phyloP scores from a whole-genome alignment of 2,888 invertebrate genomes.

The Morpho achilles region DNA sequence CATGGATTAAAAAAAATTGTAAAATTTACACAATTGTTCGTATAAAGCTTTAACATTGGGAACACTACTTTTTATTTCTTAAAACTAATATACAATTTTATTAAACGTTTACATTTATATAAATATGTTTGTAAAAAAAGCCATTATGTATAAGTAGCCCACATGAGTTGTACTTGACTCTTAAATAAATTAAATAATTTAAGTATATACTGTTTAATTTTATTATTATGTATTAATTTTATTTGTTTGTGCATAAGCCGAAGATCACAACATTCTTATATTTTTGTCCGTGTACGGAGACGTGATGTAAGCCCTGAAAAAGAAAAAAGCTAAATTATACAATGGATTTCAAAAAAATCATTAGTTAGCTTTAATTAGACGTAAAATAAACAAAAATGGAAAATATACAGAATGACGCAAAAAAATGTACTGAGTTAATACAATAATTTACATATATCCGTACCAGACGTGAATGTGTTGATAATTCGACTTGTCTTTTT shows the following conservation, averaged over 20 bases:
- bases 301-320: slow-evolving; percentile 82
- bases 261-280: slow-evolving; percentile 79
- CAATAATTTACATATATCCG: too few relatives aligned
- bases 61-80: slow-evolving; percentile 47
- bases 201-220: slow-evolving; percentile 36
- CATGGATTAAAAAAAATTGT: not conserved
- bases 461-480: too few relatives aligned
- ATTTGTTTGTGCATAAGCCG: slow-evolving; percentile 50
- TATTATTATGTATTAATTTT: not conserved
- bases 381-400: not conserved
- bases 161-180: slow-evolving; percentile 57
- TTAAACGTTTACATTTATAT: slow-evolving; percentile 21
- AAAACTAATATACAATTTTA: slow-evolving; percentile 38
- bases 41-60: slow-evolving; percentile 30
- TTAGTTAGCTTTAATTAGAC: too few relatives aligned
- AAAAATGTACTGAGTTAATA: too few relatives aligned
- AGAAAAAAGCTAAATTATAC: slow-evolving; percentile 23
- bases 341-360: not conserved
- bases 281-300: slow-evolving; percentile 83
- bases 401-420: not conserved
- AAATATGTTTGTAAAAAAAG: slow-evolving; percentile 66
- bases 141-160: slow-evolving; percentile 59
- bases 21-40: slow-evolving; percentile 4
- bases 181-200: slow-evolving; percentile 43
- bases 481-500: too few relatives aligned